A percentile compares a stretch with the other conserved stretches of the same genome.
Evolutionary conservation across 2,797 vertebrate species (phyloP).

Genomic region (Loris lydekkerianus): DNA sequence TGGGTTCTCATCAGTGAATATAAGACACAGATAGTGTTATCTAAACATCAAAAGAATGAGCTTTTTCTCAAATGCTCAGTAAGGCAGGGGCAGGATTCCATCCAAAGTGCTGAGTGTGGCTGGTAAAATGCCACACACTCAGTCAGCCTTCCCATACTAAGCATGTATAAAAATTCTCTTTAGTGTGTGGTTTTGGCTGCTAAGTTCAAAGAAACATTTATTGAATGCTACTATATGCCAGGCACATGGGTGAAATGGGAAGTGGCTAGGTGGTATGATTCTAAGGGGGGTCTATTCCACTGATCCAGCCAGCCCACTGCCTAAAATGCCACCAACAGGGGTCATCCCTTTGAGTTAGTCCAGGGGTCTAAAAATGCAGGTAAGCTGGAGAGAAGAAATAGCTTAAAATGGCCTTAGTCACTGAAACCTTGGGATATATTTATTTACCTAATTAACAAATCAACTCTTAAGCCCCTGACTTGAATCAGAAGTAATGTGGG

Average conservation of each 20-base stretch:
- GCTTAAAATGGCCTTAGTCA: not conserved
- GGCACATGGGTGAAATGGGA: not conserved
- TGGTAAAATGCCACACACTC: conserved; percentile 56
- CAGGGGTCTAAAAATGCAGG: not conserved
- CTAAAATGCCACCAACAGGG: not conserved
- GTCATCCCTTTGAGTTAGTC: not conserved
- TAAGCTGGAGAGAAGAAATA: not conserved
- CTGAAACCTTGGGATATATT: not conserved
- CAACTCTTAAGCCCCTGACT: not conserved
- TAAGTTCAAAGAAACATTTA: conserved; percentile 57
- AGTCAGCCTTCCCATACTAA: conserved; percentile 3
- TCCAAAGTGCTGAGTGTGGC: not conserved
- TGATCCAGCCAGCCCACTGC: not conserved
- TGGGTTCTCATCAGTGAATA: not conserved
- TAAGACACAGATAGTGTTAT: not conserved
- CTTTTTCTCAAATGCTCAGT: not conserved
- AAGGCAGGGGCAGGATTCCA: not conserved
- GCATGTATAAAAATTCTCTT: conserved; percentile 59
- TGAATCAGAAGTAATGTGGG: not conserved
- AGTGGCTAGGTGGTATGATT: not conserved
- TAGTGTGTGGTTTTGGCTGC: conserved; percentile 71
- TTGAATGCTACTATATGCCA: conserved; percentile 20
- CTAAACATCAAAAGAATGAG: not conserved
- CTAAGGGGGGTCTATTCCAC: not conserved
- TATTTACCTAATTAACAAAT: conserved; percentile 50